Conservation (phyloP, 2,113 vertebrate species). For the Tauraco erythrolophus region DNA sequence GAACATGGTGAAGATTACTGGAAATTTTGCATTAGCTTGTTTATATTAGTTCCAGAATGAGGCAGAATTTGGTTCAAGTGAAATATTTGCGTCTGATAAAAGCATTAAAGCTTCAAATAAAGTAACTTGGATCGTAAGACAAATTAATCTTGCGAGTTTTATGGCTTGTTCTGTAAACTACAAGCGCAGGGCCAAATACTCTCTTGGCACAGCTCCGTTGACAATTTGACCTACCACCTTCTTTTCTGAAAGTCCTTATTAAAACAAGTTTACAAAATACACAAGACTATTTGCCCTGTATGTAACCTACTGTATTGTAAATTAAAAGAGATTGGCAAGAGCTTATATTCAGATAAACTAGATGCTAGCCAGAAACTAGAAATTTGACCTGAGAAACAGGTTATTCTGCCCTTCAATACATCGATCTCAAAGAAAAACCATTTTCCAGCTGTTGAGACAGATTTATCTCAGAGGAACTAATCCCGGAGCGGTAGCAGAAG, state of each 20-base stretch:
- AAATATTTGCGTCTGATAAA: neutral
- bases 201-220: neutral
- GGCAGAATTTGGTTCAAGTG: neutral
- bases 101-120: neutral
- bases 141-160: neutral
- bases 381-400: neutral
- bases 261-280: neutral
- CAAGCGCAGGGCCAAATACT: neutral
- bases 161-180: neutral
- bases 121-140: neutral
- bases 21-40: neutral
- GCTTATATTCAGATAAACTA: neutral
- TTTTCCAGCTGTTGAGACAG: neutral
- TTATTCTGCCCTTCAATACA: neutral
- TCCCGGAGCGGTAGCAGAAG: neutral
- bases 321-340: neutral
- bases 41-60: neutral
- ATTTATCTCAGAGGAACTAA: neutral
- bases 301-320: neutral
- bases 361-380: neutral
- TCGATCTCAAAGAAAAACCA: neutral
- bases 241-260: neutral
- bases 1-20: fast-evolving
- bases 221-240: neutral
- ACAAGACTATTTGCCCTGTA: neutral